phyloP scores from a whole-genome alignment of 2,888 invertebrate genomes.

The Platycnemis pennipes region DNA sequence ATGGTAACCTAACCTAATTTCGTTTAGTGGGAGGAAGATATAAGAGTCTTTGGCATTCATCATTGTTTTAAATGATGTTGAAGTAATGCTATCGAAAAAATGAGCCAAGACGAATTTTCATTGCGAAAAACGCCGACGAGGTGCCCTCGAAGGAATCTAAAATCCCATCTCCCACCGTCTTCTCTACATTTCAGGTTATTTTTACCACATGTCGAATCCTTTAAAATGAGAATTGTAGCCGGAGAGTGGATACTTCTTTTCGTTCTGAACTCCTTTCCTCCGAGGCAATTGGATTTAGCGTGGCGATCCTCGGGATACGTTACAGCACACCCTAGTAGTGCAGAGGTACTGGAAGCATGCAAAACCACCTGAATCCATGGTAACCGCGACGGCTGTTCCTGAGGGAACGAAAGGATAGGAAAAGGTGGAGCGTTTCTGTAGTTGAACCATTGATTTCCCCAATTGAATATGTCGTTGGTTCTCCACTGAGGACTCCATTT shows the following conservation, averaged over 20 bases:
- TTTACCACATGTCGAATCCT: not conserved
- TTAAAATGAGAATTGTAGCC: not conserved
- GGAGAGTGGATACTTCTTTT: not conserved
- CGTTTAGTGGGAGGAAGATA: too few relatives aligned
- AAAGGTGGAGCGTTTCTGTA: not conserved
- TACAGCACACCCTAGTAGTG: constrained; percentile 1
- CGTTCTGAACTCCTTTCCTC: not conserved
- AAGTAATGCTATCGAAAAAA: too few relatives aligned
- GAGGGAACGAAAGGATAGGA: not conserved
- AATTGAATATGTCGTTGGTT: not conserved
- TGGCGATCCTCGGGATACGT: not conserved
- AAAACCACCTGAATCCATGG: not conserved
- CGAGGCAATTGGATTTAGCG: not conserved
- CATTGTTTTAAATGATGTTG: too few relatives aligned
- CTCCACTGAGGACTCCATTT: too few relatives aligned
- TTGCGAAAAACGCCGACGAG: too few relatives aligned
- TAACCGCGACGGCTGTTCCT: not conserved
- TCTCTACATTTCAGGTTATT: not conserved
- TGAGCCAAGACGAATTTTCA: too few relatives aligned
- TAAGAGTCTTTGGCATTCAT: too few relatives aligned
- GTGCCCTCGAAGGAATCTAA: not conserved
- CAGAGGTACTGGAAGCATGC: not conserved
- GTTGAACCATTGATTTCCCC: not conserved
- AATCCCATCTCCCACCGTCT: not conserved
- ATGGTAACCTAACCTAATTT: too few relatives aligned